Evolutionary conservation across 2,888 invertebrate species (phyloP), one percentile per base, ranked within the genome.

Genomic region (Melitaea athalia): DNA sequence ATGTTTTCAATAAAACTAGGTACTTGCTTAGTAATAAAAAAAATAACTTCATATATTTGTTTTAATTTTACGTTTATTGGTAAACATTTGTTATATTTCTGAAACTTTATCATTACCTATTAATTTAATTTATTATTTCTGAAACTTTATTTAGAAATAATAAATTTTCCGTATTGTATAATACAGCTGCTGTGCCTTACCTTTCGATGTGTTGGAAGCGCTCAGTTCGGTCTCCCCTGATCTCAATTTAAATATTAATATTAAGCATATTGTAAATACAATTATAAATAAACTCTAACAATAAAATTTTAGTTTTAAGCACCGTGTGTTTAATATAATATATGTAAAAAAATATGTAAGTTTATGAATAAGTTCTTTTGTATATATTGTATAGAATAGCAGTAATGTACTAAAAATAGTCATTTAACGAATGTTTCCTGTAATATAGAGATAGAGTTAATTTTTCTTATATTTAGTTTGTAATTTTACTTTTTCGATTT

Each of bases 381-480:
- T 67, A 78, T 71, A 67, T 76, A 75, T 80, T 80, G 77, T 72
- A 74, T 24, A 67, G 59, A 62, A 53, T 62, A 42, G 2, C 42
- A 33, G 14, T 38, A 33, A 55, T 12, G 24, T 5, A 3, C 5
- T 52, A 24, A 24, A 24, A 24, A 10, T 15, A 50, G 17, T 10
- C 0, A 50, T 24, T 50, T 24, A 50, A 24, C 5, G 4, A 45
- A 8, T 14, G 45, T 45, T 45, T 38, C 8, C 12, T 45, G 8
- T 45, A 14, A 45, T 11, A 45, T 45, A 45, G 45, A 45, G 12
- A 6, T 45, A 14, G 11, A 11, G 5, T 45, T 45, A 45, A 45
- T 14, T n/a, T n/a, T 49, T n/a, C n/a, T 49, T 49, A 24, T 24
- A 24, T 24, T 24, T 24, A 24, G 3, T 24, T 24, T 24, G 24